phyloP scores from a whole-genome alignment of 92 coral and sea anemone species.

The Chrysogorgia sp. region DNA sequence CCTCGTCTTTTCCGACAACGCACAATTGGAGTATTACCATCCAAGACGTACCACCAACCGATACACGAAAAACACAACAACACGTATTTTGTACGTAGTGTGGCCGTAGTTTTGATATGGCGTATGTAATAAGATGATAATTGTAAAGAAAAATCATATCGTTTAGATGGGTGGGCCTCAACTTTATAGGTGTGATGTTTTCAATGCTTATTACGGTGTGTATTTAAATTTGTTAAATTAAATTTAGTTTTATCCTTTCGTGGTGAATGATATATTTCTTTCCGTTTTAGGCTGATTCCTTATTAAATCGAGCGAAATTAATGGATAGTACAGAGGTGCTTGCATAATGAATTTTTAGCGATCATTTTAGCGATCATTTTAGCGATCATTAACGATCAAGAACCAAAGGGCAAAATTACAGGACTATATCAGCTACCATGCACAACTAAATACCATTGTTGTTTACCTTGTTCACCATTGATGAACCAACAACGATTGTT shows the following conservation, averaged over 20 bases:
- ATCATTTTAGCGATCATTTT: background rate
- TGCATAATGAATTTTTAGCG: background rate
- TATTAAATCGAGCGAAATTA: slow-evolving; percentile 80
- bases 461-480: no score
- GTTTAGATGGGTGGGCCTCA: background rate
- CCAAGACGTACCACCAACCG: background rate
- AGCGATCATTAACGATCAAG: background rate
- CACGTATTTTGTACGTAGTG: slow-evolving; percentile 13
- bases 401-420: no score
- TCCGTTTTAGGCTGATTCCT: slow-evolving; percentile 75
- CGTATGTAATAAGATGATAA: background rate
- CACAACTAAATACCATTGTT: no score
- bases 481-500: no score
- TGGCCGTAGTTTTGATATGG: background rate
- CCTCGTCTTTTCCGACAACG: slow-evolving; percentile 31
- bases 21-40: slow-evolving; percentile 11
- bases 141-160: no score
- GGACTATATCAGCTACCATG: no score
- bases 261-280: background rate
- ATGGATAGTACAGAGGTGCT: slow-evolving; percentile 65
- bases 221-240: no score
- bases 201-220: no score
- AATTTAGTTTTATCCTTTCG: no score
- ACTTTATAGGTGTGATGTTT: no score
- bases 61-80: slow-evolving; percentile 7